phyloP scores from a whole-genome alignment of 2,888 invertebrate species.

The Nephrotoma guestfalica region DNA sequence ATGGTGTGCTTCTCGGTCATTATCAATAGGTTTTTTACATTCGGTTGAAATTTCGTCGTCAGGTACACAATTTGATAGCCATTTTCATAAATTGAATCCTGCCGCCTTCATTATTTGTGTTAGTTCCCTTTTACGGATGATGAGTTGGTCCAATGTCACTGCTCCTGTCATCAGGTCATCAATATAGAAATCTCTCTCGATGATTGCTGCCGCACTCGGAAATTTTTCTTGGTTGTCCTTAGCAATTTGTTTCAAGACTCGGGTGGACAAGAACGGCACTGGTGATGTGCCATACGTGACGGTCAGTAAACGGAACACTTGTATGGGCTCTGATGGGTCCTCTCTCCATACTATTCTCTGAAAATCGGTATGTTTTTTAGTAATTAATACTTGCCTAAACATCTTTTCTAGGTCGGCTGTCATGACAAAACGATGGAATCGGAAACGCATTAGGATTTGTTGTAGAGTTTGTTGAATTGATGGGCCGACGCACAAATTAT shows the following conservation, averaged over 20 bases:
- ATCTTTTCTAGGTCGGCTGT: not conserved
- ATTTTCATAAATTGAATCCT: too few relatives aligned
- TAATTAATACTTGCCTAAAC: not conserved
- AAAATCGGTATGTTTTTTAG: not conserved
- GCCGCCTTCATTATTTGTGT: not conserved
- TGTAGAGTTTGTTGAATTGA: not conserved
- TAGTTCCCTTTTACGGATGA: not conserved
- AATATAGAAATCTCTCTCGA: slow-evolving; percentile 14
- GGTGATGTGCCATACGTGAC: too few relatives aligned
- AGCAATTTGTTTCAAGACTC: not conserved
- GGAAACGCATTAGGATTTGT: not conserved
- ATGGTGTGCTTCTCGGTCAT: too few relatives aligned
- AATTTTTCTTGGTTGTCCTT: slow-evolving; percentile 14
- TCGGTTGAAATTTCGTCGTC: too few relatives aligned
- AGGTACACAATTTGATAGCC: too few relatives aligned
- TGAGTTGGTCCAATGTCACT: slow-evolving; percentile 6
- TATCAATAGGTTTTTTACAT: too few relatives aligned
- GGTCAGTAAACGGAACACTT: not conserved
- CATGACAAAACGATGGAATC: not conserved
- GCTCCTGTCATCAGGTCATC: slow-evolving; percentile 15
- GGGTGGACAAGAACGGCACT: too few relatives aligned
- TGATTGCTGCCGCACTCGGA: slow-evolving; percentile 12
- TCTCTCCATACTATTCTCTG: not conserved
- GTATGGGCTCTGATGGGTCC: not conserved
- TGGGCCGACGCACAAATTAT: not conserved